Evolutionary conservation across 1,140 invertebrate genomes (phyloP).

Genomic region (Varroa destructor): DNA sequence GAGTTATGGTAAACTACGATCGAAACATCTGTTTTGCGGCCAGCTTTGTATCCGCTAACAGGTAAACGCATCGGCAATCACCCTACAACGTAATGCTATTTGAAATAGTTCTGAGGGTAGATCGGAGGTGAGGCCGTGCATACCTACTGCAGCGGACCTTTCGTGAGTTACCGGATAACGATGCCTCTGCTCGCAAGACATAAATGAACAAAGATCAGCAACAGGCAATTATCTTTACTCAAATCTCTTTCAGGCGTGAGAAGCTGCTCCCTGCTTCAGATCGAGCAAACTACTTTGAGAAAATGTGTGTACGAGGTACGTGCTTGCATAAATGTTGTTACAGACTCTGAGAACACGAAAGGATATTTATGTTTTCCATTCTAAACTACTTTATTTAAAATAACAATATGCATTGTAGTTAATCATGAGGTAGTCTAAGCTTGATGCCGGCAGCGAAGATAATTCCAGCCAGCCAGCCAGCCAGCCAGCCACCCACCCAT

Average conservation of each 20-base stretch:
- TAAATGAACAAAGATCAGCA: too few relatives aligned
- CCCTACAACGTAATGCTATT: too few relatives aligned
- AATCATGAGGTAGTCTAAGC: background rate
- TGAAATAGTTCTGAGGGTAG: too few relatives aligned
- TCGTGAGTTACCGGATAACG: too few relatives aligned
- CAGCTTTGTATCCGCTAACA: conserved; percentile 18
- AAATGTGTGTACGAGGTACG: conserved; percentile 35
- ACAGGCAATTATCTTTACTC: too few relatives aligned
- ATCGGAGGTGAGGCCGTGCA: too few relatives aligned
- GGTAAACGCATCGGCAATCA: background rate
- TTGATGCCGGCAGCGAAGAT: conserved; percentile 36
- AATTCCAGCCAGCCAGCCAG: conserved; percentile 35
- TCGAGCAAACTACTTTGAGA: conserved; percentile 36
- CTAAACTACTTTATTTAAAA: background rate
- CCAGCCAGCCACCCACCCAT: too few relatives aligned
- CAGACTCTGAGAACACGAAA: background rate
- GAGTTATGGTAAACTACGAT: conserved; percentile 23
- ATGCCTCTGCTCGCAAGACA: too few relatives aligned
- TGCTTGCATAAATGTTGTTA: background rate
- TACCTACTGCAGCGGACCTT: too few relatives aligned
- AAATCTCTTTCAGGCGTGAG: conserved; percentile 10
- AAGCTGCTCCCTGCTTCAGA: conserved; percentile 32
- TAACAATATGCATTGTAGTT: background rate
- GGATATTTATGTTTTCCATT: background rate
- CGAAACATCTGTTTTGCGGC: conserved; percentile 19